A percentile compares a stretch with the other conserved stretches of the same genome.
Conservation (phyloP, 2,113 vertebrate species). For the Gobiocypris rarus region DNA sequence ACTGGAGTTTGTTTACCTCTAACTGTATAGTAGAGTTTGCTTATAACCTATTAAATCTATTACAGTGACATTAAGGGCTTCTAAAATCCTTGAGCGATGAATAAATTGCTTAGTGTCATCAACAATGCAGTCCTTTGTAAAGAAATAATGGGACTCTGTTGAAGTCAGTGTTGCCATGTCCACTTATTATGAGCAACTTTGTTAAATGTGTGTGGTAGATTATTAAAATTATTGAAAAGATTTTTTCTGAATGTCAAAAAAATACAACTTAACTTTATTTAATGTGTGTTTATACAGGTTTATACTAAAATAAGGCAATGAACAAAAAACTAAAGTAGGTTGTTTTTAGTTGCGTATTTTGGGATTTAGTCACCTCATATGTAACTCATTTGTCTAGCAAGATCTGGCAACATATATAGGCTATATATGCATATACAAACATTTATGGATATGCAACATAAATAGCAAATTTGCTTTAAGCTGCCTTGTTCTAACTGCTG, state of each 20-base stretch:
- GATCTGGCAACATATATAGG: too few relatives aligned
- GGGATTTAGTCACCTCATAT: background rate
- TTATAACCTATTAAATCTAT: background rate
- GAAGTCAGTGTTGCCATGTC: background rate
- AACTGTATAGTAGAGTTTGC: background rate
- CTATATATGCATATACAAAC: too few relatives aligned
- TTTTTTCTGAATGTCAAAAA: constrained; percentile 1
- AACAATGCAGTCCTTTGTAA: constrained; percentile 19
- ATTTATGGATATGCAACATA: too few relatives aligned
- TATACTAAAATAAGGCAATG: too few relatives aligned
- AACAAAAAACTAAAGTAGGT: too few relatives aligned
- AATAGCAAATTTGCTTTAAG: too few relatives aligned
- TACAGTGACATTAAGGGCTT: background rate
- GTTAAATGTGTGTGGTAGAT: background rate
- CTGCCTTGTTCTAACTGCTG: too few relatives aligned
- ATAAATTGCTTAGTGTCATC: background rate
- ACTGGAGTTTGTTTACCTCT: background rate
- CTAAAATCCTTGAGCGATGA: background rate
- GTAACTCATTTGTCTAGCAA: too few relatives aligned
- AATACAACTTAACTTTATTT: background rate
- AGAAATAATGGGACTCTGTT: constrained; percentile 28
- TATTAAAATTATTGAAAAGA: background rate
- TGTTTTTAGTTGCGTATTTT: too few relatives aligned
- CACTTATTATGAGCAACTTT: background rate
- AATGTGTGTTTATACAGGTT: too few relatives aligned